These are phyloP conservation scores for Rhadina sibilatrix DNA, from an alignment of 2,113 vertebrate genomes.

Conservation along the genomic window DNA sequence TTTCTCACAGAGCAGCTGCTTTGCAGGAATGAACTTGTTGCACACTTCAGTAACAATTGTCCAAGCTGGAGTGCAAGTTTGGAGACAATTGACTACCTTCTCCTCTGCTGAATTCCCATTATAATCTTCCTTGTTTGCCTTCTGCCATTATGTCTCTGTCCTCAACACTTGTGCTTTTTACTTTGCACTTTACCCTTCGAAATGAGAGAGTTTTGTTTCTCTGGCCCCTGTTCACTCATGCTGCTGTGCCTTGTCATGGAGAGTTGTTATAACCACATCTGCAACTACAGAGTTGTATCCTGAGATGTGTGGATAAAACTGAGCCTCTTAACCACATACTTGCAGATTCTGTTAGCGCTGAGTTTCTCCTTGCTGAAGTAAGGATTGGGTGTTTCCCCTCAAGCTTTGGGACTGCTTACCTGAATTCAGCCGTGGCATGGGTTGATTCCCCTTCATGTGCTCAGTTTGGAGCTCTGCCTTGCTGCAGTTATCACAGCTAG, in stretches of 20 bases:
- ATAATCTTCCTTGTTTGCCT: background rate
- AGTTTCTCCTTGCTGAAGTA: background rate
- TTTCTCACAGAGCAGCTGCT: background rate
- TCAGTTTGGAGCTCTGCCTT: background rate
- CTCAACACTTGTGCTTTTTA: background rate
- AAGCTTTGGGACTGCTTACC: background rate
- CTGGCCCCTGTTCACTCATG: background rate
- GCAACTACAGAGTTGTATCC: accelerated
- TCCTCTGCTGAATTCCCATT: background rate
- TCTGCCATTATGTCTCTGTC: background rate
- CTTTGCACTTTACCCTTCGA: accelerated
- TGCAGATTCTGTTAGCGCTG: accelerated
- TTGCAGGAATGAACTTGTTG: background rate
- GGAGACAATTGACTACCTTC: background rate
- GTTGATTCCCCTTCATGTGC: background rate
- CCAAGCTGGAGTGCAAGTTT: background rate
- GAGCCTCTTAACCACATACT: accelerated
- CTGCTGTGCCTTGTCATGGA: background rate
- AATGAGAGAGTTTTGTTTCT: background rate
- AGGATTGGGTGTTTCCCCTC: background rate
- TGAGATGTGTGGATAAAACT: background rate
- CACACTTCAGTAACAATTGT: accelerated
- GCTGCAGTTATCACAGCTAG: background rate
- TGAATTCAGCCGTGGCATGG: background rate
- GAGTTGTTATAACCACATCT: background rate